These are phyloP conservation scores for Melanostoma mellinum DNA, from an alignment of 2,888 invertebrate species.

Conservation along the genomic window DNA sequence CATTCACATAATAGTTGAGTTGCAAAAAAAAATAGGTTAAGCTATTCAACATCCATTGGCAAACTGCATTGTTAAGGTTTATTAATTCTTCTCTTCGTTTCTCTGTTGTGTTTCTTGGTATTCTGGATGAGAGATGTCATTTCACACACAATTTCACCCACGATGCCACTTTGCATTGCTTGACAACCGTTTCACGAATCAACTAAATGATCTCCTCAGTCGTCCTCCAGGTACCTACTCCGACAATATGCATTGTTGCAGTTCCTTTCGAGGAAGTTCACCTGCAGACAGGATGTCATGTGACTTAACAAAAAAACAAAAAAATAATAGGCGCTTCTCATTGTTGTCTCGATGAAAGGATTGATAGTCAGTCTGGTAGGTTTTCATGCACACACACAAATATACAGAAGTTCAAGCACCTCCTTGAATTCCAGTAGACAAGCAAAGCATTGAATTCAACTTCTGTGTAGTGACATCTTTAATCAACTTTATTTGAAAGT, in stretches of 20 bases:
- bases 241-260: conserved; percentile 42
- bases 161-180: conserved; percentile 37
- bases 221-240: conserved; percentile 8
- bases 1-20: background rate
- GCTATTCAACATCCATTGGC: conserved; percentile 25
- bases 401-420: conserved; percentile 25
- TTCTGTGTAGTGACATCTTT: too few relatives aligned
- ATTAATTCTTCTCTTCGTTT: conserved; percentile 11
- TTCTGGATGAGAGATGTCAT: conserved; percentile 38
- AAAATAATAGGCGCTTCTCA: conserved; percentile 40
- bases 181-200: conserved; percentile 28
- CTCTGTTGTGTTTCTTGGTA: conserved; percentile 27
- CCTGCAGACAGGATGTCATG: conserved; percentile 49
- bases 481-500: too few relatives aligned
- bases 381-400: conserved; percentile 5
- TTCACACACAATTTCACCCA: conserved; percentile 51
- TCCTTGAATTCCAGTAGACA: background rate
- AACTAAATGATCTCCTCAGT: conserved; percentile 1
- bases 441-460: too few relatives aligned
- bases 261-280: conserved; percentile 36
- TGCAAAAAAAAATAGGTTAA: conserved; percentile 6
- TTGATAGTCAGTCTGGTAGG: conserved; percentile 26
- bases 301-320: background rate
- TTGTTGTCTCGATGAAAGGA: conserved; percentile 45
- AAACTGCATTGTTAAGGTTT: conserved; percentile 40